phyloP scores from a whole-genome alignment of 37 sponge, comb jelly and placozoan genomes.

The Diacarnus erythraeanus region DNA sequence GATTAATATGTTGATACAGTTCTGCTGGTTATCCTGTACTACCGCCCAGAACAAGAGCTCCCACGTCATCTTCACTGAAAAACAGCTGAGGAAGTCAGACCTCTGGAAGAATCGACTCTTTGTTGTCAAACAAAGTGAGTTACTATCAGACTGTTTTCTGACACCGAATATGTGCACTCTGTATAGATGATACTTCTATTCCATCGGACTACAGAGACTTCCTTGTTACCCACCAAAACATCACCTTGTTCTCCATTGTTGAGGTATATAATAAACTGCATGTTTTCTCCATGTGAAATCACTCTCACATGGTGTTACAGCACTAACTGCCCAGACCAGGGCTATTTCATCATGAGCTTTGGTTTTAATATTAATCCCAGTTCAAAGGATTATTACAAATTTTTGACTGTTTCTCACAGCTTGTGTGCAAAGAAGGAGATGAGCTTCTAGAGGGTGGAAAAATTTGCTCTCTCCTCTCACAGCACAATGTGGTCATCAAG shows the following conservation, averaged over 20 bases:
- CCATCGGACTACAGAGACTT: too few species aligned
- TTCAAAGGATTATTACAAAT: too few species aligned
- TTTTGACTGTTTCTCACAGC: background rate
- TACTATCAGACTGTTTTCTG: background rate
- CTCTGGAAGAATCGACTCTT: background rate
- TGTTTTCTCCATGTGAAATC: too few species aligned
- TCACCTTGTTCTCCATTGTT: background rate
- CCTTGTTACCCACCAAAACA: too few species aligned
- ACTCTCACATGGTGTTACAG: too few species aligned
- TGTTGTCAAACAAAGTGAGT: background rate
- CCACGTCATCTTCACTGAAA: background rate
- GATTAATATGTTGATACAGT: too few species aligned
- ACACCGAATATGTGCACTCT: background rate
- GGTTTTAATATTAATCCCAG: too few species aligned
- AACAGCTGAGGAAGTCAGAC: background rate
- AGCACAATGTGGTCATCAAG: background rate
- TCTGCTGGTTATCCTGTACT: background rate
- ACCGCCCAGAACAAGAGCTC: background rate
- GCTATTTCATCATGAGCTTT: too few species aligned
- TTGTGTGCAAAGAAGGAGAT: background rate
- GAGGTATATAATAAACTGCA: too few species aligned
- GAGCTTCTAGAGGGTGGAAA: background rate
- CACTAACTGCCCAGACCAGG: too few species aligned
- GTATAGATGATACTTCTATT: background rate
- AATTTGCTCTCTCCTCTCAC: slow-evolving; percentile 3